Evolutionary conservation across 2,113 vertebrate species (phyloP), one percentile per base, ranked within the genome.

Genomic region (Nothoprocta pentlandii): DNA sequence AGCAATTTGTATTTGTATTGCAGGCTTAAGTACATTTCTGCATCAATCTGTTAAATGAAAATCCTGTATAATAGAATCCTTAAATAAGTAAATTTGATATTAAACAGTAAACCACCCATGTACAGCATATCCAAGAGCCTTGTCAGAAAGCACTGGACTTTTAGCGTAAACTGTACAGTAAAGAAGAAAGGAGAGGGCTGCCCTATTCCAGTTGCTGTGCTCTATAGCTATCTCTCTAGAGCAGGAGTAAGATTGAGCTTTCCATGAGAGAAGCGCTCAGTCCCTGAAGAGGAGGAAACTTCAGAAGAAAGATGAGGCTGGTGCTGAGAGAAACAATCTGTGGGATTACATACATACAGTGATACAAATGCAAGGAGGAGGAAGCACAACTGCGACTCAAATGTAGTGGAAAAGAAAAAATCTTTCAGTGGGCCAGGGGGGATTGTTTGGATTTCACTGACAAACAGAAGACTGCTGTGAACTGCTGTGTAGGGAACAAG

Each of bases 391-490:
- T 32, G 25, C 58, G 16, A 39, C 23, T 56, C 16, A 75, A 21
- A 39, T 54, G 6, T 7, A 5, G 5, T 9, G 3, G 1, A 0
- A 1, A 32, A 17, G 49, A 75, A 44, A 0, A 53, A 7, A 32
- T 59, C 82, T 89, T 53, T 20, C 22, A 68, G 0, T 67, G 3
- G 59, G 25, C 58, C 30, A 80, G 30, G 73, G 11, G 7, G 13
- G 91, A 68, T 14, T 21, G 4, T 49, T 83, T 53, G 44, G 67
- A 67, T 4, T 6, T 47, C 41, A 2, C 3, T 83, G 58, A 71
- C 53, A 54, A 82, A 75, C 1, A 63, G 63, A 71, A 80, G 66
- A 4, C 20, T 80, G 2, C 20, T 77, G 73, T 6, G 59, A 77
- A 77, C 17, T 19, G 0, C 14, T 73, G 30, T 13, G 26, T 9